Conservation (phyloP, 2,888 invertebrate genomes). For the Scrobipalpa costella region DNA sequence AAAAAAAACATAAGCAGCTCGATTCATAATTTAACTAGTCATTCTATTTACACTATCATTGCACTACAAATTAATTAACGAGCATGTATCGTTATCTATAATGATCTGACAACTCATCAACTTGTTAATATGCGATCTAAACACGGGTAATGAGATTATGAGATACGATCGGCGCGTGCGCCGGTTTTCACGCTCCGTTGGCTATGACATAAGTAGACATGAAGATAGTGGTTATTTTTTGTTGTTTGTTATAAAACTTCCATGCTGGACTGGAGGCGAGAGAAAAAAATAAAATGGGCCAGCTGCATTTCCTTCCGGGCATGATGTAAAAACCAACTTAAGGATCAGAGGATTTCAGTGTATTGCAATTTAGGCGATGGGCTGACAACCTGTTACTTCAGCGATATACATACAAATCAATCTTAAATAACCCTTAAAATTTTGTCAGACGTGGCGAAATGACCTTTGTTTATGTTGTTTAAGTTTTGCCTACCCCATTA, state of each 20-base stretch:
- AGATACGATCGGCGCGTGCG: conserved; percentile 14
- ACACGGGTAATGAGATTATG: conserved; percentile 10
- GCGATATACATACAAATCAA: no score
- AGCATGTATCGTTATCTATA: conserved; percentile 1
- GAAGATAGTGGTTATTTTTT: background rate
- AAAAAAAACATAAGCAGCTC: background rate
- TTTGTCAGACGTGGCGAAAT: no score
- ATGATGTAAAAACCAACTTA: no score
- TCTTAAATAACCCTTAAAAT: no score
- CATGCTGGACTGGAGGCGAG: no score
- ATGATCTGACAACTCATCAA: conserved; percentile 13
- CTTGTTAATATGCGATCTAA: conserved; percentile 13
- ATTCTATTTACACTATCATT: background rate
- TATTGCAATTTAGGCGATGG: no score
- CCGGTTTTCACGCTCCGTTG: conserved; percentile 12
- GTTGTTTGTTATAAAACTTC: background rate
- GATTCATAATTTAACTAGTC: background rate
- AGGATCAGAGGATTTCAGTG: no score
- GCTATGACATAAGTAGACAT: conserved; percentile 16
- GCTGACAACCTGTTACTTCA: no score
- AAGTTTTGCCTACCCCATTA: no score
- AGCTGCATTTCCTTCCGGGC: no score
- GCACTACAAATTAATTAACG: conserved; percentile 9
- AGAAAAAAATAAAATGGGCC: no score
- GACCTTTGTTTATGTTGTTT: no score